Evolutionary conservation across 2,113 vertebrate genomes (phyloP), one percentile per base, ranked within the genome.

Genomic region (Anolis carolinensis): DNA sequence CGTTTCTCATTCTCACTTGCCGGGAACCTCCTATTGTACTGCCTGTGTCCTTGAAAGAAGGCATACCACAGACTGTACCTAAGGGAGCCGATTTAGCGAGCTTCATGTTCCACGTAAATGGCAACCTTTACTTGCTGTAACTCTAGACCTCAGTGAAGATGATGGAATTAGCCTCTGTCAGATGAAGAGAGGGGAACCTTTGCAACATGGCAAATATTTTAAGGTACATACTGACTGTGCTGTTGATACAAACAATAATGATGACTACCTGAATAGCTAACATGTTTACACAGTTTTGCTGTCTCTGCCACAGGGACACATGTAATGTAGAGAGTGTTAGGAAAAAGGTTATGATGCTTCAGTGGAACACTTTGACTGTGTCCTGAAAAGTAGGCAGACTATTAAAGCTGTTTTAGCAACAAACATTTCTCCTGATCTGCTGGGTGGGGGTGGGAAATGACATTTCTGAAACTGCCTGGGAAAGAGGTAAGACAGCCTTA

Each of bases 41-140:
- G 65, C 83, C 90, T 75, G 67, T 13, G 65, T 86, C 95, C 95
- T 96, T 96, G 96, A 95, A 91, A 92, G 90, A 94, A 85, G 86
- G 92, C 89, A 88, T 88, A 94, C 93, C 87, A 79, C 25, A 90
- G 88, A 82, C 88, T 94, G 94, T 96, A 94, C 93, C 95, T 95
- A 93, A 88, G 90, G 91, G 92, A 95, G 88, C 93, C 93, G 94
- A 84, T 87, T 88, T 82, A 89, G 93, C 85, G 88, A 92, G 65
- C 93, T 92, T 34, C 88, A 86, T 86, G 92, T 91, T 92, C 94
- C 95, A 76, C 94, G 94, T 95, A 96, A 96, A 95, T 96, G 94
- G 95, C 95, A 97, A 1, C 95, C 96, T 95, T 96, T 96, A 93
- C 95, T 93, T 89, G 93, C 89, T 88, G 96, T 95, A 97, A 97